Evolutionary conservation across 2,888 invertebrate genomes (phyloP).

Genomic region (Eupithecia abbreviata): DNA sequence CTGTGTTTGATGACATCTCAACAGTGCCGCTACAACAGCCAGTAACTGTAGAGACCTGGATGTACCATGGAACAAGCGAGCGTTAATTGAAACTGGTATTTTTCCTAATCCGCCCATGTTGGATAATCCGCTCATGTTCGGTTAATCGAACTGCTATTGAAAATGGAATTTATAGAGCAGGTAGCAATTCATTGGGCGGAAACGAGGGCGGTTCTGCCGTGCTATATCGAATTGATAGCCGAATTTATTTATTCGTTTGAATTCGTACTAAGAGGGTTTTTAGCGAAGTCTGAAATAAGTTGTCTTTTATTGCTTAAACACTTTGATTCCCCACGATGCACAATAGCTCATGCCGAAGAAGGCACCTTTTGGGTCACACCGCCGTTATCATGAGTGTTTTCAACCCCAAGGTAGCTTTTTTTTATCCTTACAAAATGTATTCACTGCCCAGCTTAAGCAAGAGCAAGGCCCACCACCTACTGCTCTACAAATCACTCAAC

Average conservation of each 20-base stretch:
- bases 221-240: background rate
- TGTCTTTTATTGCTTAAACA: too few species aligned
- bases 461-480: too few species aligned
- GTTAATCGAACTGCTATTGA: conserved; percentile 52
- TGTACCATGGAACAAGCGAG: conserved; percentile 64
- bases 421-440: too few species aligned
- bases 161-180: conserved; percentile 26
- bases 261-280: background rate
- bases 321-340: too few species aligned
- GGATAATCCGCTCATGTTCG: conserved; percentile 56
- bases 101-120: conserved; percentile 64
- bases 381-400: too few species aligned
- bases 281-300: background rate
- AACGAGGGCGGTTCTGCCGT: background rate
- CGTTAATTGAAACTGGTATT: conserved; percentile 79
- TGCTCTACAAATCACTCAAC: too few species aligned
- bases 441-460: too few species aligned
- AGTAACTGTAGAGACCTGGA: conserved; percentile 18
- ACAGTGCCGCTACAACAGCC: conserved; percentile 12
- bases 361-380: too few species aligned
- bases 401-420: too few species aligned
- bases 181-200: conserved; percentile 16
- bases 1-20: background rate
- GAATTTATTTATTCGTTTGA: background rate
- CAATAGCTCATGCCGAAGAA: too few species aligned